Conservation (phyloP, 2,888 invertebrate genomes). For the Caenorhabditis imperialis region DNA sequence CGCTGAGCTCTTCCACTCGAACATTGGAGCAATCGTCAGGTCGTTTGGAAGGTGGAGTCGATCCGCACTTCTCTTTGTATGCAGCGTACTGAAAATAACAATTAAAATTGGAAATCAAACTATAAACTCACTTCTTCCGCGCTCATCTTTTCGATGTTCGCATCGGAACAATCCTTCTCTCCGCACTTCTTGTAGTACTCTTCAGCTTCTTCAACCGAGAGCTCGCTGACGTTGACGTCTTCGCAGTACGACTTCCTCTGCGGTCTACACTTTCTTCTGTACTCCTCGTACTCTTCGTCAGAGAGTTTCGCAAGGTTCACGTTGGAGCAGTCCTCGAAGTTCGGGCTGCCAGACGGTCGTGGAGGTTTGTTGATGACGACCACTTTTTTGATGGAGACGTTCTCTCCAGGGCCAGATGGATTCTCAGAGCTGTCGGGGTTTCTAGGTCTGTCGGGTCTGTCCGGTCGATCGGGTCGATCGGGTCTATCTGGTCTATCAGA, state of each 20-base stretch:
- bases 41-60: neutral
- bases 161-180: constrained; percentile 10
- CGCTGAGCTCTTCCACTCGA: constrained; percentile 27
- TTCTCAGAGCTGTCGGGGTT: too few relatives aligned
- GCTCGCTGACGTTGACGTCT: neutral
- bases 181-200: constrained; percentile 15
- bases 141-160: constrained; percentile 23
- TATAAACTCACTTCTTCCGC: constrained; percentile 13
- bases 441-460: neutral
- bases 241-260: neutral
- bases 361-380: neutral
- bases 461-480: neutral
- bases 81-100: constrained; percentile 7
- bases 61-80: neutral
- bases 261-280: neutral
- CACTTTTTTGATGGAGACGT: neutral
- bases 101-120: neutral
- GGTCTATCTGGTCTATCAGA: neutral
- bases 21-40: constrained; percentile 10
- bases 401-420: neutral
- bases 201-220: constrained; percentile 6
- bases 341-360: neutral
- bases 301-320: constrained; percentile 23
- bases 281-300: constrained; percentile 17
- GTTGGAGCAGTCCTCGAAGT: constrained; percentile 12